phyloP scores from a whole-genome alignment of 1,140 invertebrate species.

The Danaus melanippus region DNA sequence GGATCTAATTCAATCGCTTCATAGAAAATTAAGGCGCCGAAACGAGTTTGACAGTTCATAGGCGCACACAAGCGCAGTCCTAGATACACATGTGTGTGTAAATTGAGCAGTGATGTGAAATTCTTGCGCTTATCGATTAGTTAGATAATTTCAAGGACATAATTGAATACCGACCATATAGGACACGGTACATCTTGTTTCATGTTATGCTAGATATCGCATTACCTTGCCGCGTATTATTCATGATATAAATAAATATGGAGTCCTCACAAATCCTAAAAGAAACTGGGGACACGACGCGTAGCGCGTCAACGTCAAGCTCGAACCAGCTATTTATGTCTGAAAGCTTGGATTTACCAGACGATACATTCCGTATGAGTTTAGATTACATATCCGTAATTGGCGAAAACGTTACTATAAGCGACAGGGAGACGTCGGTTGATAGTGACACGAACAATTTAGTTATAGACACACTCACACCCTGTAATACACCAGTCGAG shows the following conservation, averaged over 20 bases:
- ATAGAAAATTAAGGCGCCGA: conserved; percentile 33
- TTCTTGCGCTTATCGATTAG: conserved; percentile 66
- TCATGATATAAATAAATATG: conserved; percentile 30
- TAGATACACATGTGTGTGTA: conserved; percentile 48
- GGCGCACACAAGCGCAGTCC: conserved; percentile 38
- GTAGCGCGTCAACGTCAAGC: conserved; percentile 34
- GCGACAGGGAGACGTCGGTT: conserved; percentile 37
- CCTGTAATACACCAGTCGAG: conserved; percentile 24
- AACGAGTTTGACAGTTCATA: conserved; percentile 65
- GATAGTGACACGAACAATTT: conserved; percentile 26
- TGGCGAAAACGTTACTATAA: conserved; percentile 55
- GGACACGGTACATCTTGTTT: conserved; percentile 19
- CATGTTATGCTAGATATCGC: conserved; percentile 4
- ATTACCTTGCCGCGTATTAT: conserved; percentile 10
- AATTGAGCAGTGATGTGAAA: conserved; percentile 54
- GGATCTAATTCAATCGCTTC: conserved; percentile 8
- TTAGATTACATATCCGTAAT: conserved; percentile 49
- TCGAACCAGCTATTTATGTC: conserved; percentile 44
- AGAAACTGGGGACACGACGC: conserved; percentile 24
- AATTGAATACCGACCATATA: conserved; percentile 5
- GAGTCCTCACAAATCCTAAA: conserved; percentile 33
- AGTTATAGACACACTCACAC: conserved; percentile 19
- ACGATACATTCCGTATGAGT: conserved; percentile 56
- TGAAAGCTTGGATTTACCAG: conserved; percentile 50
- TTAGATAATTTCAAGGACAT: conserved; percentile 64